Conservation (phyloP, 2,888 invertebrate species). For the Aspidiotus destructor region DNA sequence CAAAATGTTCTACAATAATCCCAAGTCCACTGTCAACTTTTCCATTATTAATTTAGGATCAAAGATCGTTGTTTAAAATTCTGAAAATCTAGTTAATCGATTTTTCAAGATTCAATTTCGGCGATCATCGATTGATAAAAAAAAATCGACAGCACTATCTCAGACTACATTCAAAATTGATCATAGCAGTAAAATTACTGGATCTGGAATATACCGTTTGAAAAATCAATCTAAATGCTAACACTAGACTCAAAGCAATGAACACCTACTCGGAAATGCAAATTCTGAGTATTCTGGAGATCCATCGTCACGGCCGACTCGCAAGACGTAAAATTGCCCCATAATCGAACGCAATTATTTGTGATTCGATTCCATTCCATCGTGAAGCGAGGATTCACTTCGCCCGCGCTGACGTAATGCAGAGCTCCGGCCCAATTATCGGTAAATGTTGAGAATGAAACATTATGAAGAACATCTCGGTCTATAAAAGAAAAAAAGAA, state of each 20-base stretch:
- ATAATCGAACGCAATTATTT: conserved; percentile 76
- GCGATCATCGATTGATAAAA: no score
- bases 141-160: no score
- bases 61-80: no score
- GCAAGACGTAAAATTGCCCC: conserved; percentile 89
- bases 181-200: no score
- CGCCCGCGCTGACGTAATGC: conserved; percentile 81
- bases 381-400: conserved; percentile 83
- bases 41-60: no score
- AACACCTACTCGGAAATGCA: conserved; percentile 66
- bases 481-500: conserved; percentile 47
- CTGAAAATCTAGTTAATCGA: no score
- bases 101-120: no score
- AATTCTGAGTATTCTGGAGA: conserved; percentile 84
- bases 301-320: conserved; percentile 73
- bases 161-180: no score
- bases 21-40: no score
- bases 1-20: no score
- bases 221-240: no score
- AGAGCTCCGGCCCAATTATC: conserved; percentile 81
- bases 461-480: conserved; percentile 82
- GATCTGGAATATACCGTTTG: no score
- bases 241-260: not conserved
- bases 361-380: conserved; percentile 77
- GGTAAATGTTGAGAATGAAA: conserved; percentile 68